Evolutionary conservation across 2,797 vertebrate genomes (phyloP).

Genomic region (Centroberyx gerrardi): DNA sequence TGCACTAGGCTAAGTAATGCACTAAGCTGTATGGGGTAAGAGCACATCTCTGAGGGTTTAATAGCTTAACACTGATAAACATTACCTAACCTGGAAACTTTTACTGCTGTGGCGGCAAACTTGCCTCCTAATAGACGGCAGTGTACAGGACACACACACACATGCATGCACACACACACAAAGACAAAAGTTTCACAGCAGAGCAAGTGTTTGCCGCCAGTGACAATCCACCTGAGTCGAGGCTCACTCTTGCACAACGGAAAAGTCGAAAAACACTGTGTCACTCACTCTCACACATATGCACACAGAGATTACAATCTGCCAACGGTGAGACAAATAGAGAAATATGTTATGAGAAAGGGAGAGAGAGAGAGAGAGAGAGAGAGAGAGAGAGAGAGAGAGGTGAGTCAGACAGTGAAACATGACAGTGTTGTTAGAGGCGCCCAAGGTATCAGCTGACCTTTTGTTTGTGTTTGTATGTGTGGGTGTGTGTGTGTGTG

Average conservation of each 20-base stretch:
- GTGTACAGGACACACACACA: constrained; percentile 2
- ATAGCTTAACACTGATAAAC: constrained; percentile 36
- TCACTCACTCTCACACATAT: constrained; percentile 19
- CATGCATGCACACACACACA: constrained; percentile 1
- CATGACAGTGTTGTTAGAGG: constrained; percentile 47
- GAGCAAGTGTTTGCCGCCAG: neutral
- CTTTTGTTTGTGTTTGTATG: constrained; percentile 11
- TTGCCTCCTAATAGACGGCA: constrained; percentile 27
- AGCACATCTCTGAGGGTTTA: constrained; percentile 36
- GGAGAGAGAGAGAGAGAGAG: constrained; percentile 24
- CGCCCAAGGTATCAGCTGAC: constrained; percentile 54
- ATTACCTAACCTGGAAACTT: constrained; percentile 29
- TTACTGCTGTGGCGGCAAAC: constrained; percentile 40
- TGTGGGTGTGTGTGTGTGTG: constrained; percentile 16
- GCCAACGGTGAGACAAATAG: constrained; percentile 52
- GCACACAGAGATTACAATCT: constrained; percentile 17
- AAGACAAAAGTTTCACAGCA: constrained; percentile 7
- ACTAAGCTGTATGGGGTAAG: neutral
- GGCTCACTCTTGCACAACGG: constrained; percentile 9
- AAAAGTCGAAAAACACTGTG: constrained; percentile 3
- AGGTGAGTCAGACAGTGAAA: constrained; percentile 60
- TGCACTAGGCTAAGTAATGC: no score
- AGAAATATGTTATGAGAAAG: constrained; percentile 36
- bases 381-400: constrained; percentile 26
- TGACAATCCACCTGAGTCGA: constrained; percentile 16